A percentile compares a stretch with the other conserved stretches of the same genome.
Conservation (phyloP, 2,888 invertebrate genomes). For the Pristionchus mayeri region DNA sequence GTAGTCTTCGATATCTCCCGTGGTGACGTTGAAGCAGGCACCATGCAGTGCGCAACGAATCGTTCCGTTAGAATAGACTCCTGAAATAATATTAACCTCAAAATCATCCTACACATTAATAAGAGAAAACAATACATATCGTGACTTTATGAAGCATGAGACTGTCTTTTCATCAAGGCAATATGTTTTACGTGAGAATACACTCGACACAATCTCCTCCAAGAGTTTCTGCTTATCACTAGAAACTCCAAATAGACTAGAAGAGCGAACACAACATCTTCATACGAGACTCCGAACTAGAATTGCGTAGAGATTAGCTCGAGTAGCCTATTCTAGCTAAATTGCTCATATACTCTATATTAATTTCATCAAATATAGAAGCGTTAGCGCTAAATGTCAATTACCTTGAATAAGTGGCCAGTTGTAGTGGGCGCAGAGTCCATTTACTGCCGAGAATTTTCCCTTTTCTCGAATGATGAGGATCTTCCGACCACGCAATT, state of each 20-base stretch:
- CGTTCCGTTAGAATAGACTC: conserved; percentile 87
- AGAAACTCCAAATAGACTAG: neutral
- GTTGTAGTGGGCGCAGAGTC: conserved; percentile 95
- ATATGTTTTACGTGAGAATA: too few species aligned
- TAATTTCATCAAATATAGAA: too few species aligned
- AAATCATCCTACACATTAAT: neutral
- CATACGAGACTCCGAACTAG: too few species aligned
- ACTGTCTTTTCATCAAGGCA: too few species aligned
- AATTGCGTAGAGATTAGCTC: too few species aligned
- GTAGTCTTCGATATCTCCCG: conserved; percentile 96
- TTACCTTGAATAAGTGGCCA: conserved; percentile 80
- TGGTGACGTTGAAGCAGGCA: conserved; percentile 89
- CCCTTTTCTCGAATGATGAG: conserved; percentile 88
- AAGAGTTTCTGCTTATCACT: too few species aligned
- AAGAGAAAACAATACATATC: neutral
- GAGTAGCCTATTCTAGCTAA: too few species aligned
- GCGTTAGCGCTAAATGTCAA: neutral
- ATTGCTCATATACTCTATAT: too few species aligned
- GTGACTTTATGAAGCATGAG: neutral
- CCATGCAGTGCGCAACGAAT: conserved; percentile 96
- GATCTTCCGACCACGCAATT: conserved; percentile 78
- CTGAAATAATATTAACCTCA: conserved; percentile 59
- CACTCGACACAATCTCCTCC: too few species aligned
- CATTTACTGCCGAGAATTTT: conserved; percentile 86
- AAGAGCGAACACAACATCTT: neutral